phyloP scores from a whole-genome alignment of 2,888 invertebrate species.

The Platynereis dumerilii region DNA sequence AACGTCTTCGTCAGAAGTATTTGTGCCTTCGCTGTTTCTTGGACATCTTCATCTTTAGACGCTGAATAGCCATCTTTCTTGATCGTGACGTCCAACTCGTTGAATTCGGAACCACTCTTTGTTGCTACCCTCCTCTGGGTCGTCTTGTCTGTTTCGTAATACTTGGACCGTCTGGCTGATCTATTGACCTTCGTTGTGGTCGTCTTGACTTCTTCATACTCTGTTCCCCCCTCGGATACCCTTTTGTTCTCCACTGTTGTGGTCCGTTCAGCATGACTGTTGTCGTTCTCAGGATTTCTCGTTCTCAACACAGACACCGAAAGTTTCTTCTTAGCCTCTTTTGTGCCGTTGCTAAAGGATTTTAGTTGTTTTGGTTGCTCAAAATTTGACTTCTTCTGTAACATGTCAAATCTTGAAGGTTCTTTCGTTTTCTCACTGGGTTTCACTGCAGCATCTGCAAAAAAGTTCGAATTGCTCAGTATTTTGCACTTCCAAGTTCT shows the following conservation, averaged over 20 bases:
- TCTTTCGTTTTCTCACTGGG: too few species aligned
- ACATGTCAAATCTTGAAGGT: not conserved
- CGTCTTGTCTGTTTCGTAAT: not conserved
- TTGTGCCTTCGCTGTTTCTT: not conserved
- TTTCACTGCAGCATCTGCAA: too few species aligned
- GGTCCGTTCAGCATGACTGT: not conserved
- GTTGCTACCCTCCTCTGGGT: not conserved
- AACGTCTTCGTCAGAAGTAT: too few species aligned
- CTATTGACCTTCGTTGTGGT: not conserved
- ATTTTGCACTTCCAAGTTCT: not conserved
- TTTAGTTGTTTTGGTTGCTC: not conserved
- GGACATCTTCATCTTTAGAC: not conserved
- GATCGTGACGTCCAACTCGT: not conserved
- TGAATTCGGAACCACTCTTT: not conserved
- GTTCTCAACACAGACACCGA: not conserved
- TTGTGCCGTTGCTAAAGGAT: not conserved
- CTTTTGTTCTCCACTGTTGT: conserved; percentile 1
- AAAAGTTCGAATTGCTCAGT: not conserved
- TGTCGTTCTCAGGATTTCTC: not conserved
- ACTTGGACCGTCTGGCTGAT: not conserved
- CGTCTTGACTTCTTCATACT: not conserved
- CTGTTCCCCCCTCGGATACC: not conserved
- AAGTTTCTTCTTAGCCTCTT: not conserved
- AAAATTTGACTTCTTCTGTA: not conserved
- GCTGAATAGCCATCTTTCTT: not conserved